Evolutionary conservation across 2,888 invertebrate genomes (phyloP), one percentile per base, ranked within the genome.

Genomic region (Terebella lapidaria): DNA sequence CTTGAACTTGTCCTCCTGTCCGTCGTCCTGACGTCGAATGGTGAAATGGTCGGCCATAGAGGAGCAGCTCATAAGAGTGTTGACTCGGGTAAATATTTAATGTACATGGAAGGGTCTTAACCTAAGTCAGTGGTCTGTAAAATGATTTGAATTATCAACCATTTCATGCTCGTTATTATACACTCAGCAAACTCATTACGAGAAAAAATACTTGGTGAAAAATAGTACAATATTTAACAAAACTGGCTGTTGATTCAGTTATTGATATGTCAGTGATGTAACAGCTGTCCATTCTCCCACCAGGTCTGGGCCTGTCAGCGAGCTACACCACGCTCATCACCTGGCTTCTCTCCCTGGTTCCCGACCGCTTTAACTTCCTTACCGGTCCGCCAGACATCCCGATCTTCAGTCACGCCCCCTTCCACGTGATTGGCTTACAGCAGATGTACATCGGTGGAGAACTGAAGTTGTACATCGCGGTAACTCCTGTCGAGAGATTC

Each of bases 271-370:
- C n/a, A n/a, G n/a, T n/a, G n/a, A n/a, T n/a, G n/a, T n/a, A n/a
- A n/a, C n/a, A n/a, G n/a, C n/a, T n/a, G n/a, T n/a, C n/a, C n/a
- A n/a, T n/a, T n/a, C n/a, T n/a, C n/a, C n/a, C n/a, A 15, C n/a
- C n/a, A 35, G 42, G 42, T 35, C 57, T 60, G 46, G 72, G 73
- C 30, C 57, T 75, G 47, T 74, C 76, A 18, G 74, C 72, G 42
- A 74, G 70, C 53, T 77, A 75, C 64, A 71, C 72, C 1, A 69
- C 72, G 0, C 62, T 78, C 20, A 57, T 78, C 22, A 70, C 75
- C 25, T 78, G 77, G 77, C 65, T 78, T 25, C 66, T 76, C 24
- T 69, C 73, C 5, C 67, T 75, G 20, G 76, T 77, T 15, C 77
- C 76, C 1, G 65, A 72, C 22, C 67, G 74, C 63, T 73, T 71